Evolutionary conservation across 64 coral and sea anemone species (phyloP).

Genomic region (Montipora sp.): DNA sequence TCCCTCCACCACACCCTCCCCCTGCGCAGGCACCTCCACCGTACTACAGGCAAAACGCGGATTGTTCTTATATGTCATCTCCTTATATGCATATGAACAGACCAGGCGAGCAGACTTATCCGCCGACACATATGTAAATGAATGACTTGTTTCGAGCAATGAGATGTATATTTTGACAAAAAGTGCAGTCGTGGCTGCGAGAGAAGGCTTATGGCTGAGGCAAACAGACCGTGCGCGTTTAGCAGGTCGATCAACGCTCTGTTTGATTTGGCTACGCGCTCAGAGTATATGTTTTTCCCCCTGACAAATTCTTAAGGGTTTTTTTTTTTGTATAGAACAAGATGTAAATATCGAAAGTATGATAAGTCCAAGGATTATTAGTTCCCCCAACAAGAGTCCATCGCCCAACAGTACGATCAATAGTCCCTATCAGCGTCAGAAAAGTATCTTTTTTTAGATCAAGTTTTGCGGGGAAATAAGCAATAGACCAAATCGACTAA

Average conservation of each 20-base stretch:
- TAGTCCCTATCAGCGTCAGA: too few species aligned
- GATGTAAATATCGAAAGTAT: not conserved
- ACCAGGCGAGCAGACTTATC: slow-evolving; percentile 51
- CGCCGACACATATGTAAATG: slow-evolving; percentile 64
- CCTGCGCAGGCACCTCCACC: slow-evolving; percentile 55
- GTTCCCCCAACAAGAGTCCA: too few species aligned
- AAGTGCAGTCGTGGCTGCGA: not conserved
- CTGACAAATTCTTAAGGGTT: not conserved
- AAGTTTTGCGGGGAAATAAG: too few species aligned
- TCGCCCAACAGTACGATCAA: too few species aligned
- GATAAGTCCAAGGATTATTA: too few species aligned
- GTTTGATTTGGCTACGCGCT: too few species aligned
- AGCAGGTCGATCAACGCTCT: too few species aligned
- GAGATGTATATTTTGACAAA: slow-evolving; percentile 8
- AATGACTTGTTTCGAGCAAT: not conserved
- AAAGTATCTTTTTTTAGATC: too few species aligned
- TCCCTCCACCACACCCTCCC: slow-evolving; percentile 86
- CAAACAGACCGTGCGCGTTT: not conserved
- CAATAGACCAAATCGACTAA: too few species aligned
- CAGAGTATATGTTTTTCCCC: not conserved
- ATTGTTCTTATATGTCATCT: slow-evolving; percentile 86
- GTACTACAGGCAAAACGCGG: slow-evolving; percentile 76
- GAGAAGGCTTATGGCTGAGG: not conserved
- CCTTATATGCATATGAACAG: slow-evolving; percentile 64
- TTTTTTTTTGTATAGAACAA: not conserved